Percentiles rank a stretch among this genome's conserved stretches.
These are phyloP conservation scores for Pimpla rufipes DNA, from an alignment of 2,888 invertebrate species.

Conservation along the genomic window DNA sequence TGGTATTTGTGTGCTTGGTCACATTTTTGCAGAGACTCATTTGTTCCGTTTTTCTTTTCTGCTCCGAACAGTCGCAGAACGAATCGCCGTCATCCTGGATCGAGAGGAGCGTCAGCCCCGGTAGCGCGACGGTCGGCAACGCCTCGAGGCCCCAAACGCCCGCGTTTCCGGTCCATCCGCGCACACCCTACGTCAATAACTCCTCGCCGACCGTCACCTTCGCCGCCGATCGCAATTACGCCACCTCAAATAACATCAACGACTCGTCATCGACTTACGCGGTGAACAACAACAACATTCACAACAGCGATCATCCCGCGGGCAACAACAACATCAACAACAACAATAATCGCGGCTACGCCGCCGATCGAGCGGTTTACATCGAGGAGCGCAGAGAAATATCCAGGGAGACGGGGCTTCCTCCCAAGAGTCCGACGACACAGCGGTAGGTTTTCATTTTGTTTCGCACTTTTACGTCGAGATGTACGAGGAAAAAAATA, in stretches of 20 bases:
- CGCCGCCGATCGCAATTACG: slow-evolving; percentile 80
- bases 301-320: slow-evolving; percentile 72
- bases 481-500: neutral
- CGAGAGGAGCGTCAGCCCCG: slow-evolving; percentile 87
- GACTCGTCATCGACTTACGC: slow-evolving; percentile 70
- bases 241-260: slow-evolving; percentile 77
- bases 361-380: slow-evolving; percentile 80
- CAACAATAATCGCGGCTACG: slow-evolving; percentile 78
- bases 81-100: slow-evolving; percentile 90
- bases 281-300: slow-evolving; percentile 75
- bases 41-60: slow-evolving; percentile 36
- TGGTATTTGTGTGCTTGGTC: neutral
- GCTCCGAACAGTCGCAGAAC: slow-evolving; percentile 78
- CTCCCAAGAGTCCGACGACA: slow-evolving; percentile 93
- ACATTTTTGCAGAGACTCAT: neutral
- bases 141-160: slow-evolving; percentile 94
- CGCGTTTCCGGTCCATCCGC: slow-evolving; percentile 96
- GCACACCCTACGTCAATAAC: slow-evolving; percentile 94
- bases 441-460: slow-evolving; percentile 87
- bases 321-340: slow-evolving; percentile 76
- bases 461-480: neutral
- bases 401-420: slow-evolving; percentile 87
- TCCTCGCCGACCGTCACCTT: slow-evolving; percentile 88
- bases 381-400: slow-evolving; percentile 83
- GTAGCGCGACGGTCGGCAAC: slow-evolving; percentile 86